These are phyloP conservation scores for Drosophila pandora DNA, from an alignment of 1,140 invertebrate genomes.

Conservation along the genomic window DNA sequence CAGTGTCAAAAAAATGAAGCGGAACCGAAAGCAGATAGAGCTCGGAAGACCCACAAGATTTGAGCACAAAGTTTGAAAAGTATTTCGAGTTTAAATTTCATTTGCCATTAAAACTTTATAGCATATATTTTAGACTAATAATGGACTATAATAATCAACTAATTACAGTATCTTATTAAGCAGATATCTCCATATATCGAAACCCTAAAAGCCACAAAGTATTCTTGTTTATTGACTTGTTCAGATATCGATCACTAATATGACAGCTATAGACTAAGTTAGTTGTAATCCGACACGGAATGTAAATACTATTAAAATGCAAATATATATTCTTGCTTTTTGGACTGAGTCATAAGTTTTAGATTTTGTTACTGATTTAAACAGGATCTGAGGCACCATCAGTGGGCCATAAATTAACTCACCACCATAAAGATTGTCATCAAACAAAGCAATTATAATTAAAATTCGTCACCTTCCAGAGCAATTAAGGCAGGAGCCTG, in stretches of 20 bases:
- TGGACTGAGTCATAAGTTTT: constrained; percentile 35
- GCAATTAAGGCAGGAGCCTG: constrained; percentile 8
- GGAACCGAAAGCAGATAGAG: constrained; percentile 10
- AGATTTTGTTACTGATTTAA: constrained; percentile 19
- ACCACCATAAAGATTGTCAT: constrained; percentile 31
- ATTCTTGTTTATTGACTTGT: constrained; percentile 41
- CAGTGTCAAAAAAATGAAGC: constrained; percentile 40
- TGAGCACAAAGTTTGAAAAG: background rate
- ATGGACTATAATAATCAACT: background rate
- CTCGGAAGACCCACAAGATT: background rate
- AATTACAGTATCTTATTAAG: background rate
- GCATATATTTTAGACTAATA: background rate
- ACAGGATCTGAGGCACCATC: constrained; percentile 20
- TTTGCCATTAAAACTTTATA: background rate
- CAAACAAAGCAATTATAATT: constrained; percentile 44
- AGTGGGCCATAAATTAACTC: constrained; percentile 18
- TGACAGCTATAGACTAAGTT: constrained; percentile 27
- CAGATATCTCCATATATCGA: background rate
- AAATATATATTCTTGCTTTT: background rate
- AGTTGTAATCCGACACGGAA: constrained; percentile 1
- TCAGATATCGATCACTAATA: constrained; percentile 31
- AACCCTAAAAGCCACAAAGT: constrained; percentile 28
- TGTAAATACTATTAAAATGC: background rate
- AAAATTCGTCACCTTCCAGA: constrained; percentile 32
- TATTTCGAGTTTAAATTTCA: background rate